phyloP scores from a whole-genome alignment of 2,113 vertebrate genomes.

The Gasterosteus aculeatus region DNA sequence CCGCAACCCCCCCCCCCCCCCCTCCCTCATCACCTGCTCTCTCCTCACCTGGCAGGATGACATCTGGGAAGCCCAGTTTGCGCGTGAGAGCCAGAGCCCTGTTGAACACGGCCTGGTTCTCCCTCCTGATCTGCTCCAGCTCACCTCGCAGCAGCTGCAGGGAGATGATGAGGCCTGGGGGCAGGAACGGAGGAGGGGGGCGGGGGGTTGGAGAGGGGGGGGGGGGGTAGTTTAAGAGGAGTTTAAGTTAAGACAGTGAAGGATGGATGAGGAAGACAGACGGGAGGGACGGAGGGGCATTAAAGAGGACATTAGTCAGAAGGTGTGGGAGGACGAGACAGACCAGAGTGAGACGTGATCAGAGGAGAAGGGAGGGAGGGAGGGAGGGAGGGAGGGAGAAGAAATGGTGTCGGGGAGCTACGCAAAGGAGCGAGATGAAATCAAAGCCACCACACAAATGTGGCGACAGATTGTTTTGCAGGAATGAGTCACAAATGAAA shows the following conservation, averaged over 20 bases:
- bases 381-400: slow-evolving; percentile 3
- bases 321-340: slow-evolving; percentile 69
- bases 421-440: slow-evolving; percentile 35
- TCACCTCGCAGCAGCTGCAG: slow-evolving; percentile 94
- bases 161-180: slow-evolving; percentile 93
- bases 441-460: slow-evolving; percentile 36
- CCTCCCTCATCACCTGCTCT: slow-evolving; percentile 31
- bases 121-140: slow-evolving; percentile 94
- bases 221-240: slow-evolving; percentile 19
- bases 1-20: slow-evolving; percentile 37
- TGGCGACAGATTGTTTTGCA: slow-evolving; percentile 31
- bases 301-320: slow-evolving; percentile 76
- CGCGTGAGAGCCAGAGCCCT: slow-evolving; percentile 90
- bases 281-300: slow-evolving; percentile 54
- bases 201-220: slow-evolving; percentile 9
- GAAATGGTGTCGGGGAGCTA: slow-evolving; percentile 35
- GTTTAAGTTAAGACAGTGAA: slow-evolving; percentile 34
- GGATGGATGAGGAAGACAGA: slow-evolving; percentile 31
- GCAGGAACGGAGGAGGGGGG: slow-evolving; percentile 21
- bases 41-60: slow-evolving; percentile 94
- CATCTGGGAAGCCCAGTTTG: slow-evolving; percentile 95
- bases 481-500: slow-evolving; percentile 56
- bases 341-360: slow-evolving; percentile 60
- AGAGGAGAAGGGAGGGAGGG: slow-evolving; percentile 34
- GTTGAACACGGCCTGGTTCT: slow-evolving; percentile 93